A percentile compares a stretch with the other conserved stretches of the same genome.
These are phyloP conservation scores for Chrysaora quinquecirrha DNA, from an alignment of 30 jellyfish, hydroid and myxozoan genomes.

Conservation along the genomic window DNA sequence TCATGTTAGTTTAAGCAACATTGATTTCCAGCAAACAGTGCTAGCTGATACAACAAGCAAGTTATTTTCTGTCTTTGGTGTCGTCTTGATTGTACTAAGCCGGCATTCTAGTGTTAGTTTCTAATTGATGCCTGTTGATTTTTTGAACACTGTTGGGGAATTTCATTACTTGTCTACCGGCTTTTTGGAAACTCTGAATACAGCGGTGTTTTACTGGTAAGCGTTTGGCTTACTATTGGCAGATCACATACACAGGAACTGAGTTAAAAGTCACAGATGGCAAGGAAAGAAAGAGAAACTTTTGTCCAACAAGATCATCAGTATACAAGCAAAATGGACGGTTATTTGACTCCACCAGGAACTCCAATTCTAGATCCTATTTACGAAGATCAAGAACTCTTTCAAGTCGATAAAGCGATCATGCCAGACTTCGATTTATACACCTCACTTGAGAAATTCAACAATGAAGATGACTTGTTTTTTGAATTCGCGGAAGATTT, in stretches of 20 bases:
- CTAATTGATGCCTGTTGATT: no score
- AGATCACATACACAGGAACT: no score
- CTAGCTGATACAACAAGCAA: neutral
- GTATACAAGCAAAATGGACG: conserved; percentile 29
- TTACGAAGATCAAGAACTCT: no score
- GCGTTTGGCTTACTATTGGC: neutral
- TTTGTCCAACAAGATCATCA: conserved; percentile 40
- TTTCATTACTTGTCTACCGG: no score
- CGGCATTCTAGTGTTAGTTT: no score
- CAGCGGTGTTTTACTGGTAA: no score
- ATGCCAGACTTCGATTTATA: conserved; percentile 37
- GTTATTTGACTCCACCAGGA: conserved; percentile 55
- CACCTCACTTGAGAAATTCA: neutral
- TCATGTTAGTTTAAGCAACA: neutral
- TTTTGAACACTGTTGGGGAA: no score
- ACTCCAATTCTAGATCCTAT: conserved; percentile 59
- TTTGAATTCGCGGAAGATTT: conserved; percentile 71
- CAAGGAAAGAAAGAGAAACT: conserved; percentile 46
- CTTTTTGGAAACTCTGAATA: no score
- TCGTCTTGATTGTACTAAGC: no score
- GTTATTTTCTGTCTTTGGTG: no score
- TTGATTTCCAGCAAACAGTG: neutral
- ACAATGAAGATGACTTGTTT: conserved; percentile 51
- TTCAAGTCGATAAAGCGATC: conserved; percentile 27
- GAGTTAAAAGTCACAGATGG: conserved; percentile 42